Base-by-base conservation (phyloP, 2,113 vertebrate species). In the Aleadryas rufinucha region DNA sequence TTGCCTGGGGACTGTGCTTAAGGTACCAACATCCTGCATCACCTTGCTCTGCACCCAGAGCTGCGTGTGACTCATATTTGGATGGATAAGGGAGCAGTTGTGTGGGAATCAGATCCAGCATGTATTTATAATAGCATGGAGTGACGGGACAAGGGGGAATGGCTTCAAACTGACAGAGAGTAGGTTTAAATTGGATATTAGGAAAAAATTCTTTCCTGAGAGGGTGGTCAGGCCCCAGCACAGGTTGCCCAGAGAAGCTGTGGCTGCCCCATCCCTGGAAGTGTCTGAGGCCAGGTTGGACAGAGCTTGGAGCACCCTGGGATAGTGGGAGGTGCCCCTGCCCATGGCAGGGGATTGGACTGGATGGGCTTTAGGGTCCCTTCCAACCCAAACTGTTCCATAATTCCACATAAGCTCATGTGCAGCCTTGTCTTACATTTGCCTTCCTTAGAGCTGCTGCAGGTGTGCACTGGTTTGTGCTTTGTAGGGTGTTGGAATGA, bases 401-500 rank as follows among this genome's bases (percentile, higher is more conserved):
- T 31, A 54, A 35, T 87, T 71, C 41, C 31, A 24, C 18, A n/a
- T 23, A 50, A 54, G 11, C 28, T 47, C 44, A 0, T 33, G 5
- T 4, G 1, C 1, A n/a, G 22, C 61, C 52, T 53, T 57, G 13
- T 4, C 22, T 50, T 59, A 1, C 3, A 2, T 42, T 23, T 11
- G 3, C 33, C 42, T 27, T 27, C 22, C 31, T 22, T 39, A 22
- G 0, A 41, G 69, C 64, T n/a, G 74, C 33, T 54, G 5, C 31
- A 1, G 2, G 17, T 7, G 8, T 33, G 52, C 59, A 7, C 17
- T 7, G 2, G 8, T 11, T 54, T 0, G 0, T 75, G 72, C 57
- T 52, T 0, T 4, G n/a, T 22, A 10, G 47, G n/a, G 13, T 1
- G 16, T 42, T 47, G 33, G 45, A 31, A 71, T 60, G 49, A 13